These are phyloP conservation scores for Chelon labrosus DNA, from an alignment of 2,797 vertebrate species.

Conservation along the genomic window DNA sequence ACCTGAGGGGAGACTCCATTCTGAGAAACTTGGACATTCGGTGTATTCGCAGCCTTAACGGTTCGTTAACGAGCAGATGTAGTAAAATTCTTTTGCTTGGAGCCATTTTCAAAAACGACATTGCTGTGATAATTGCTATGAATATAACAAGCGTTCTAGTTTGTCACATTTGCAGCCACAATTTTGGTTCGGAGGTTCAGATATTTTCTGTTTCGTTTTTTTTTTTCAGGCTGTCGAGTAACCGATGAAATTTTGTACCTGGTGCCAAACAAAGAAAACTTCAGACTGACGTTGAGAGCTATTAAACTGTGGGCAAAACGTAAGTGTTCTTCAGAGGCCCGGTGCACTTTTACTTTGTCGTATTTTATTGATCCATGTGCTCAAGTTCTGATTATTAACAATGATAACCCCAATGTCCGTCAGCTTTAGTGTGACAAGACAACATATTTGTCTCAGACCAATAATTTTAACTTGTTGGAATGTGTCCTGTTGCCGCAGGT, in stretches of 20 bases:
- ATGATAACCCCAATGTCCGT: not conserved
- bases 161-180: not conserved
- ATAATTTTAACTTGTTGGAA: not conserved
- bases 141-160: not conserved
- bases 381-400: not conserved
- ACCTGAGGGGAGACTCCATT: constrained; percentile 93
- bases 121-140: not conserved
- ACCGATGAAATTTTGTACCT: constrained; percentile 98
- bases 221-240: constrained; percentile 92
- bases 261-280: constrained; percentile 98
- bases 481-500: constrained; percentile 83
- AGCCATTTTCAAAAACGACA: not conserved
- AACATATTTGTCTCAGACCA: not conserved
- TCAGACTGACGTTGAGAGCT: constrained; percentile 93
- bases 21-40: constrained; percentile 95
- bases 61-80: constrained; percentile 71
- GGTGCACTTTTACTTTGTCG: not conserved
- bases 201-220: not conserved
- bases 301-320: constrained; percentile 99
- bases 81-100: no score
- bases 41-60: constrained; percentile 97
- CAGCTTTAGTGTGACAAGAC: not conserved
- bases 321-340: constrained; percentile 79
- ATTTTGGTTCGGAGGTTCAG: no score
- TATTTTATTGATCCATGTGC: not conserved